phyloP scores from a whole-genome alignment of 2,113 vertebrate species.

The Trichechus manatus region DNA sequence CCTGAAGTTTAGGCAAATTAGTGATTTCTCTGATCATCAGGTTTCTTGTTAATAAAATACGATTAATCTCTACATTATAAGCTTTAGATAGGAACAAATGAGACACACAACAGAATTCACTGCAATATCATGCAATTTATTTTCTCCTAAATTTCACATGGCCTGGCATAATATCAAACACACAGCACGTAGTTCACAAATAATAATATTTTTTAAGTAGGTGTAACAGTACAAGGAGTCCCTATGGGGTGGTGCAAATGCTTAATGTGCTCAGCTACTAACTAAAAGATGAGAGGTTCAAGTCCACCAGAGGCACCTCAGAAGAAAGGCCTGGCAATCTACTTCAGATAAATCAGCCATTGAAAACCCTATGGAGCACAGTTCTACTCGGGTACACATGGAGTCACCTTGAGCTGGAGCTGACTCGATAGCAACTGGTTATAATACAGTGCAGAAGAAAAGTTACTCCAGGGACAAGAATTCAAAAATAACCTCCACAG shows the following conservation, averaged over 20 bases:
- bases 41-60: not conserved
- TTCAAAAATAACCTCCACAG: not conserved
- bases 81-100: not conserved
- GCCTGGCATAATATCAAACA: not conserved
- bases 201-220: conserved; percentile 20
- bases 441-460: not conserved
- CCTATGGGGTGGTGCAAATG: not conserved
- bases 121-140: not conserved
- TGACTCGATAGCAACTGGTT: not conserved
- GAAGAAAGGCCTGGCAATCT: not conserved
- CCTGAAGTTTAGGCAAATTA: not conserved
- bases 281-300: not conserved
- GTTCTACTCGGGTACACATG: not conserved
- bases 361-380: not conserved
- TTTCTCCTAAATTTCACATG: not conserved
- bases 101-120: not conserved
- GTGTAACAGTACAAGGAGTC: not conserved
- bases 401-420: not conserved
- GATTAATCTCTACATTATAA: not conserved
- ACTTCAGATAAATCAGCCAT: not conserved
- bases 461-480: not conserved
- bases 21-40: not conserved
- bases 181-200: not conserved
- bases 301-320: not conserved
- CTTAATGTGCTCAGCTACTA: not conserved